Base-by-base conservation (phyloP, 2,888 invertebrate species). In the Rambutsinella grinnellia region DNA sequence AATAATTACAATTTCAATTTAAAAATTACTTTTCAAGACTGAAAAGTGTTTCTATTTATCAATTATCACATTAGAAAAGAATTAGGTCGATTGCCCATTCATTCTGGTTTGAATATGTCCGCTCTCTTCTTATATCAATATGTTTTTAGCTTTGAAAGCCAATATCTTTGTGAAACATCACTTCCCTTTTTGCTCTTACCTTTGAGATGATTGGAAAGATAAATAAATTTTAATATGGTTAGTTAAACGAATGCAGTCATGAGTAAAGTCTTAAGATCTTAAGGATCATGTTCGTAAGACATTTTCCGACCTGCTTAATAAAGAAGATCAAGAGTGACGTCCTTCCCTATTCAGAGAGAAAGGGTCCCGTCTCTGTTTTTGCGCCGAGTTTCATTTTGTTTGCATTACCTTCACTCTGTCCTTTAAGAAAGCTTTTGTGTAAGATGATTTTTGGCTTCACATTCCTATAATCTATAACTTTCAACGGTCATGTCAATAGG, bases 191-290 rank as follows among this genome's bases (percentile, higher is more conserved):
- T 36, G n/a, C 36, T 13, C 36, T 36, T 36, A 36, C 36, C 13
- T 36, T 36, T 13, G 6, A 3, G 60, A 69, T 49, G 58, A 66
- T 44, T 47, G 53, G 17, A 17, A 65, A 72, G 65, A 72, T 72
- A 72, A 72, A 51, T 60, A 74, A 60, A 36, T 58, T 69, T 61
- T 75, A 75, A 53, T 68, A 76, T 63, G 69, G 76, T 69, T 76
- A 69, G 76, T 76, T 76, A 76, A 76, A 65, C 76, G 68, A 76
- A 76, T 65, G 24, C 69, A 65, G 51, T 51, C 57, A 58, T 58
- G 69, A 76, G 76, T 69, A 60, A 76, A 76, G 66, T 74, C 74
- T 67, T 74, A 74, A 74, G 66, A 67, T 67, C 67, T 74, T 74
- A 66, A n/a, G 51, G 51, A 66, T 66, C 54, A 51, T 57, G 61